phyloP scores from a whole-genome alignment of 2,888 invertebrate genomes.

The Mesorhabditis sp. region DNA sequence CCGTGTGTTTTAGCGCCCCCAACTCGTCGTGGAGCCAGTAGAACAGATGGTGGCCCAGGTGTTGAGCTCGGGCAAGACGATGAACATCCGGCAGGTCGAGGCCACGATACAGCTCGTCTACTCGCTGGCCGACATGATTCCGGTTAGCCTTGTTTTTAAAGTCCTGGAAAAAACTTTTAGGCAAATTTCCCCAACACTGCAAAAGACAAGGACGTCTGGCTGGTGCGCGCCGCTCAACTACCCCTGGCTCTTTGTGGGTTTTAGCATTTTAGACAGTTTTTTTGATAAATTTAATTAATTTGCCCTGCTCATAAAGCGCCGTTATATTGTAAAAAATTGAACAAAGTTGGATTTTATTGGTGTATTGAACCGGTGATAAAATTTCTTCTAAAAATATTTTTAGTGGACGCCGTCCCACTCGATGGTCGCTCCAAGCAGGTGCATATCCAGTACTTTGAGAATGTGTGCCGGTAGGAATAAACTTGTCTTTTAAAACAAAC shows the following conservation, averaged over 20 bases:
- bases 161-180: constrained; percentile 15
- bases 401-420: constrained; percentile 20
- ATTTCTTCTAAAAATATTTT: not conserved
- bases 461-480: not conserved
- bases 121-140: constrained; percentile 36
- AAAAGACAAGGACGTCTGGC: constrained; percentile 23
- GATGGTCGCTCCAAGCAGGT: constrained; percentile 30
- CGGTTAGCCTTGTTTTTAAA: constrained; percentile 17
- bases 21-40: constrained; percentile 29
- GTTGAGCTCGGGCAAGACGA: constrained; percentile 12
- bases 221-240: constrained; percentile 28
- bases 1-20: constrained; percentile 19
- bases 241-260: constrained; percentile 18
- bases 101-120: constrained; percentile 33
- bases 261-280: too few relatives aligned
- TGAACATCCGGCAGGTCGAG: constrained; percentile 24
- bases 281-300: too few relatives aligned
- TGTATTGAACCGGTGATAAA: not conserved
- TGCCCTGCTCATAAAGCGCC: too few relatives aligned
- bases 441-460: constrained; percentile 29
- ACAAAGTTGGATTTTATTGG: not conserved
- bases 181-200: constrained; percentile 27
- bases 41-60: constrained; percentile 27
- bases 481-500: not conserved
- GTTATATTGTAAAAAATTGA: too few relatives aligned